Percentiles rank a stretch among this genome's conserved stretches.
These are phyloP conservation scores for Parus major DNA, from an alignment of 2,113 vertebrate genomes.

Conservation along the genomic window DNA sequence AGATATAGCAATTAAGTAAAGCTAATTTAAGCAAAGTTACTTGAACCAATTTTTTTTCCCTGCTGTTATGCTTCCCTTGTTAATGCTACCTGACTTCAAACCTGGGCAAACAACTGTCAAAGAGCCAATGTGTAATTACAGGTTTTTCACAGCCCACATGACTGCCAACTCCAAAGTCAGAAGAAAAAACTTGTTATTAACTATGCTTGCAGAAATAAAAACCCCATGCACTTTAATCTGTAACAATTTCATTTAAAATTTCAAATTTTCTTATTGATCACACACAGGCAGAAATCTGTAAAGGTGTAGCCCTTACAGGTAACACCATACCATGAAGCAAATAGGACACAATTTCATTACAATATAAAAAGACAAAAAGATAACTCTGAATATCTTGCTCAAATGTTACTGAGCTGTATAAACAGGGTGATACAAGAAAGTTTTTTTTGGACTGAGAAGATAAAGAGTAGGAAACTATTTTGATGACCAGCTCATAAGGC, in stretches of 20 bases:
- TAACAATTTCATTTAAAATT: not conserved
- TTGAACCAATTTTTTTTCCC: not conserved
- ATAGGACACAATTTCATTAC: not conserved
- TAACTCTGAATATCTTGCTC: not conserved
- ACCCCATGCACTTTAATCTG: not conserved
- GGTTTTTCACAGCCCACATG: not conserved
- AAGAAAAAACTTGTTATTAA: not conserved
- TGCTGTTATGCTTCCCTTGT: not conserved
- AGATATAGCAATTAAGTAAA: not conserved
- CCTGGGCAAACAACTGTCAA: not conserved
- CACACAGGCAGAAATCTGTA: not conserved
- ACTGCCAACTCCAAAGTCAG: not conserved
- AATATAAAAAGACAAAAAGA: not conserved
- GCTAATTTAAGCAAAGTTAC: not conserved
- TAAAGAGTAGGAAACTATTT: not conserved
- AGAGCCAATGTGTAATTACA: not conserved
- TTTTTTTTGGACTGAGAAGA: not conserved
- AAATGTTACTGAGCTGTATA: not conserved
- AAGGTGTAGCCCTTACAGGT: not conserved
- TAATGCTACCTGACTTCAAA: not conserved
- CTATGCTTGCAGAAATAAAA: not conserved
- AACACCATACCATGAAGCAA: not conserved
- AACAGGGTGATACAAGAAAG: not conserved
- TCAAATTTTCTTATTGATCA: not conserved
- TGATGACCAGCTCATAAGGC: not conserved